These are phyloP conservation scores for Globodera ellingtonae DNA, from an alignment of 1,140 invertebrate species.

Conservation along the genomic window DNA sequence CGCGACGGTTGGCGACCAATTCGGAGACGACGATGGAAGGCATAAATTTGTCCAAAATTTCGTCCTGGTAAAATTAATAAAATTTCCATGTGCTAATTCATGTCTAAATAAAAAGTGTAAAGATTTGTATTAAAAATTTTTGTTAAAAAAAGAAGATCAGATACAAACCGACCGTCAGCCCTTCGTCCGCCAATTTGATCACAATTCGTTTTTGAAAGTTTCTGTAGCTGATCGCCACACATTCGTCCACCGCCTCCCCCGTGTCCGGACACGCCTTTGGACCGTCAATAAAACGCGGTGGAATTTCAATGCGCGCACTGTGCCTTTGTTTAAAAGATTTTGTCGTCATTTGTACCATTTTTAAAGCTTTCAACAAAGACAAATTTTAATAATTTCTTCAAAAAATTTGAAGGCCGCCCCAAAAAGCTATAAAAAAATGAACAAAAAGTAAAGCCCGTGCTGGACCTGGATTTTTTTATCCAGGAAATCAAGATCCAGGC, in stretches of 20 bases:
- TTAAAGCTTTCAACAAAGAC: too few relatives aligned
- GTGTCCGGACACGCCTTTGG: constrained; percentile 12
- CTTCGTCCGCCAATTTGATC: constrained; percentile 31
- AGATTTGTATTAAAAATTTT: constrained; percentile 1
- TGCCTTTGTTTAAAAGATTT: not conserved
- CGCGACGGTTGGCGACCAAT: constrained; percentile 33
- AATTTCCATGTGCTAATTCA: not conserved
- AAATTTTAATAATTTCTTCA: too few relatives aligned
- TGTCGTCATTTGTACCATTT: too few relatives aligned
- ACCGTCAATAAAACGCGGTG: not conserved
- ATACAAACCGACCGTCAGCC: constrained; percentile 22
- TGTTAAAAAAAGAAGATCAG: not conserved
- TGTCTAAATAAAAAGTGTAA: not conserved
- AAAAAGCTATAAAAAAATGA: too few relatives aligned
- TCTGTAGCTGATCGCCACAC: constrained; percentile 38
- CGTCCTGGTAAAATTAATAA: constrained; percentile 16
- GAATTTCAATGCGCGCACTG: constrained; percentile 8
- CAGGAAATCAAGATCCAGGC: too few relatives aligned
- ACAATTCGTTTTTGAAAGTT: constrained; percentile 22
- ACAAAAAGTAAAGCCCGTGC: not conserved
- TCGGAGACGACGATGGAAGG: constrained; percentile 35
- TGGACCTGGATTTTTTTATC: not conserved
- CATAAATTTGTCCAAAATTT: constrained; percentile 34
- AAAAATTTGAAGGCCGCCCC: too few relatives aligned
- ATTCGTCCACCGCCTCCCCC: constrained; percentile 5